phyloP scores from a whole-genome alignment of 2,888 invertebrate genomes.

The Lithophane leautieri region DNA sequence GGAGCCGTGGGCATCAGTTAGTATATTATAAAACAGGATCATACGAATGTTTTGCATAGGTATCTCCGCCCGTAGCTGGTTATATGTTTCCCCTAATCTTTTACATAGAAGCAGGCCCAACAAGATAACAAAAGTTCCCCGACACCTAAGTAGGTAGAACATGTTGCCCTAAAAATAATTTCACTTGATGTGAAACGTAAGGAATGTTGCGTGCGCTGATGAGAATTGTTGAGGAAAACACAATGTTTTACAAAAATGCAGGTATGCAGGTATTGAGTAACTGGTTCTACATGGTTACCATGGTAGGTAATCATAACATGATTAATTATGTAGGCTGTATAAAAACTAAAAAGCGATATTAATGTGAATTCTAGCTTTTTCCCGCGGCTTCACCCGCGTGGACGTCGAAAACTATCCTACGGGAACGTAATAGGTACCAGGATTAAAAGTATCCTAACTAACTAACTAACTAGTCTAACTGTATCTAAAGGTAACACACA shows the following conservation, averaged over 20 bases:
- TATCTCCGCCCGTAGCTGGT: constrained; percentile 15
- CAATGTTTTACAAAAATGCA: constrained; percentile 34
- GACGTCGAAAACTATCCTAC: background rate
- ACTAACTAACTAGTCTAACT: too few relatives aligned
- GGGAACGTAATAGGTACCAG: background rate
- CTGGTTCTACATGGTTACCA: constrained; percentile 24
- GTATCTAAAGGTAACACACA: too few relatives aligned
- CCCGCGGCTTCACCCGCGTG: too few relatives aligned
- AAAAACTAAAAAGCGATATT: background rate
- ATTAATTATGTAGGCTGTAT: constrained; percentile 18
- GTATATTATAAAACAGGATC: too few relatives aligned
- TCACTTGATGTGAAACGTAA: constrained; percentile 33
- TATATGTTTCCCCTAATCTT: background rate
- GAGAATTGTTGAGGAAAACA: constrained; percentile 45
- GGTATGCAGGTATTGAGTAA: constrained; percentile 52
- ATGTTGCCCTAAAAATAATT: constrained; percentile 48
- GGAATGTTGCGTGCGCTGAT: constrained; percentile 46
- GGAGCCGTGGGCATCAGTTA: too few relatives aligned
- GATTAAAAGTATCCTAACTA: too few relatives aligned
- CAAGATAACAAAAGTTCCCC: constrained; percentile 50
- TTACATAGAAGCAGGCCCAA: background rate
- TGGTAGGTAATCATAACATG: constrained; percentile 5
- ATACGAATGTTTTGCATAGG: background rate
- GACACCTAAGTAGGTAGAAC: background rate
- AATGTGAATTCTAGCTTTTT: background rate